phyloP scores from a whole-genome alignment of 53 echinoderm and acorn worm genomes.

The Hippasteria phrygiana region DNA sequence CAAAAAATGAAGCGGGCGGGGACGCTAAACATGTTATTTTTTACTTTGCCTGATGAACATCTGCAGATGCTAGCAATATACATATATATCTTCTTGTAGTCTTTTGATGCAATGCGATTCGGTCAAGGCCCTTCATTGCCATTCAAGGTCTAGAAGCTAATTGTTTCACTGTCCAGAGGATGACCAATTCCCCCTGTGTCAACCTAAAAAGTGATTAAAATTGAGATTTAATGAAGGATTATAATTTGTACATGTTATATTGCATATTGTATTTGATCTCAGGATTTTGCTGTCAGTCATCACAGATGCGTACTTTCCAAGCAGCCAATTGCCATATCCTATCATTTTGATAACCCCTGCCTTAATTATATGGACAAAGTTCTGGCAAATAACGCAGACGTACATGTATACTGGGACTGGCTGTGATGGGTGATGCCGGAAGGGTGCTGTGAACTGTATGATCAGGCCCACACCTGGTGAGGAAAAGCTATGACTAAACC shows the following conservation, averaged over 20 bases:
- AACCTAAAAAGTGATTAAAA: too few relatives aligned
- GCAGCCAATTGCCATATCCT: constrained; percentile 7
- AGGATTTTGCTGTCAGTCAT: constrained; percentile 1
- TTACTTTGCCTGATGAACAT: too few relatives aligned
- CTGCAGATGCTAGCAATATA: too few relatives aligned
- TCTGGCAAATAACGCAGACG: constrained; percentile 29
- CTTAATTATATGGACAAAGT: constrained; percentile 47
- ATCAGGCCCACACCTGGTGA: constrained; percentile 38
- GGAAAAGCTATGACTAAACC: constrained; percentile 62
- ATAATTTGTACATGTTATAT: not conserved
- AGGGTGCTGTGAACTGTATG: constrained; percentile 32
- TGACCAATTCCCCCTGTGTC: too few relatives aligned
- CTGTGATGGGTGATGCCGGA: not conserved
- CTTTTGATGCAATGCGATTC: too few relatives aligned
- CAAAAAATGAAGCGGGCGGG: too few relatives aligned
- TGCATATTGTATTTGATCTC: not conserved
- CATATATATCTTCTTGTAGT: too few relatives aligned
- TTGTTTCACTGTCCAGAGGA: too few relatives aligned
- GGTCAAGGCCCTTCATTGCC: too few relatives aligned
- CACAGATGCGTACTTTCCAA: not conserved
- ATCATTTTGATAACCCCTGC: constrained; percentile 16
- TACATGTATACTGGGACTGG: constrained; percentile 21
- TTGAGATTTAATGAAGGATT: not conserved
- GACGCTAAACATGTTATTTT: too few relatives aligned
- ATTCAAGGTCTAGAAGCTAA: too few relatives aligned